phyloP scores from a whole-genome alignment of 2,113 vertebrate species.

The Etheostoma spectabile region DNA sequence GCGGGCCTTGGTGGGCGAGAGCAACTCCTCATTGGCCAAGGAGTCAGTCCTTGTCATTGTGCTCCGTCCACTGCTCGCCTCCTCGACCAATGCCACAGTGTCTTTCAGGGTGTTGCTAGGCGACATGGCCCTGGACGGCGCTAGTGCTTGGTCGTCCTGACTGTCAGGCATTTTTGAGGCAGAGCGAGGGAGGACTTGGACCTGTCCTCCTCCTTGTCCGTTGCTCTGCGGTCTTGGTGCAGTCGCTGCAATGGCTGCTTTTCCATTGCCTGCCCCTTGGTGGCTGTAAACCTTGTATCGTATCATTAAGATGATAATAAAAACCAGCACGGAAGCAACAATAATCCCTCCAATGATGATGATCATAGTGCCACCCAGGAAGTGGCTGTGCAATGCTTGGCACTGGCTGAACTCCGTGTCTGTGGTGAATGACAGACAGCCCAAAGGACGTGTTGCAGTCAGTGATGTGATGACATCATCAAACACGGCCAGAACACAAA shows the following conservation, averaged over 20 bases:
- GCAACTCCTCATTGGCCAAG: slow-evolving; percentile 72
- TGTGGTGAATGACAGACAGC: slow-evolving; percentile 90
- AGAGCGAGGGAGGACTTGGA: slow-evolving; percentile 77
- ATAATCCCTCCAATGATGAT: slow-evolving; percentile 97
- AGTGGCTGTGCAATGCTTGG: slow-evolving; percentile 89
- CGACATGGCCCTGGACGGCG: slow-evolving; percentile 67
- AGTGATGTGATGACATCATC: slow-evolving; percentile 87
- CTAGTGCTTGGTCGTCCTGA: slow-evolving; percentile 75
- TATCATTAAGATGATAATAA: slow-evolving; percentile 95
- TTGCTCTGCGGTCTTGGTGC: slow-evolving; percentile 86
- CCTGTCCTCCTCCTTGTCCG: slow-evolving; percentile 74
- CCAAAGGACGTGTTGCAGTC: slow-evolving; percentile 89
- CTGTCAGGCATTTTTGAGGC: slow-evolving; percentile 81
- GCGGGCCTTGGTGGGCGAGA: slow-evolving; percentile 79
- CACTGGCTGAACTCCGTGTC: slow-evolving; percentile 88
- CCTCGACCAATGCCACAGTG: slow-evolving; percentile 81
- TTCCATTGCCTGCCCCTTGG: slow-evolving; percentile 83
- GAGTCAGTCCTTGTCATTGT: slow-evolving; percentile 75
- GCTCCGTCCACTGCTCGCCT: slow-evolving; percentile 73
- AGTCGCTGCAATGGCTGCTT: slow-evolving; percentile 79
- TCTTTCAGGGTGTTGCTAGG: slow-evolving; percentile 79
- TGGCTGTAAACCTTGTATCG: slow-evolving; percentile 93
- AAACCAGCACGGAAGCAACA: slow-evolving; percentile 93
- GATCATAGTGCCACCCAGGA: slow-evolving; percentile 96
- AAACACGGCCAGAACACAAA: slow-evolving; percentile 92